phyloP scores from a whole-genome alignment of 2,113 vertebrate species.

The Cettia cetti region DNA sequence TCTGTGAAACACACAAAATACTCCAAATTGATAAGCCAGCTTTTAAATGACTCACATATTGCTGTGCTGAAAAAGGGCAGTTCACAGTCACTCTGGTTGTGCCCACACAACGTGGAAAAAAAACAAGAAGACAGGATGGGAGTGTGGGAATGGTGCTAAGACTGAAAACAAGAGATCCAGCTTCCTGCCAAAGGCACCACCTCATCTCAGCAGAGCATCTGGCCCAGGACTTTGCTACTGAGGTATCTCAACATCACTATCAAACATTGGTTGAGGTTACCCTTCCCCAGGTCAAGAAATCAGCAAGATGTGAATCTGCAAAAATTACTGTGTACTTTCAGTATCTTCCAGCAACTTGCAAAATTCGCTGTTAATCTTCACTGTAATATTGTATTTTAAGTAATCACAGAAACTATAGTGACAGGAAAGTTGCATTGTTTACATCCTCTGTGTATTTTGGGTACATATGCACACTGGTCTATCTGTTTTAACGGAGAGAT shows the following conservation, averaged over 20 bases:
- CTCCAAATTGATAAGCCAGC: neutral
- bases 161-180: neutral
- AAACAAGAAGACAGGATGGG: neutral
- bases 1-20: neutral
- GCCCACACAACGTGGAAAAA: accelerated
- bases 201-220: neutral
- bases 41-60: neutral
- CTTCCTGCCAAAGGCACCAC: neutral
- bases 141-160: neutral
- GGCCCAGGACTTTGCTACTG: neutral
- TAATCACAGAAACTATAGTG: neutral
- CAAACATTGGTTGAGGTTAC: neutral
- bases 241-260: neutral
- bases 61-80: neutral
- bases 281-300: neutral
- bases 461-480: neutral
- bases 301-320: neutral
- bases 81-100: neutral
- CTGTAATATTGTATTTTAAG: neutral
- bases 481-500: neutral
- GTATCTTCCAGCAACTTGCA: neutral
- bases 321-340: neutral
- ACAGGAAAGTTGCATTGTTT: neutral
- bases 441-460: neutral
- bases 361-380: neutral